Percentiles rank a stretch among this genome's conserved stretches.
Evolutionary conservation across 2,797 vertebrate species (phyloP).

Genomic region (Pseudotriccus pelzelni): DNA sequence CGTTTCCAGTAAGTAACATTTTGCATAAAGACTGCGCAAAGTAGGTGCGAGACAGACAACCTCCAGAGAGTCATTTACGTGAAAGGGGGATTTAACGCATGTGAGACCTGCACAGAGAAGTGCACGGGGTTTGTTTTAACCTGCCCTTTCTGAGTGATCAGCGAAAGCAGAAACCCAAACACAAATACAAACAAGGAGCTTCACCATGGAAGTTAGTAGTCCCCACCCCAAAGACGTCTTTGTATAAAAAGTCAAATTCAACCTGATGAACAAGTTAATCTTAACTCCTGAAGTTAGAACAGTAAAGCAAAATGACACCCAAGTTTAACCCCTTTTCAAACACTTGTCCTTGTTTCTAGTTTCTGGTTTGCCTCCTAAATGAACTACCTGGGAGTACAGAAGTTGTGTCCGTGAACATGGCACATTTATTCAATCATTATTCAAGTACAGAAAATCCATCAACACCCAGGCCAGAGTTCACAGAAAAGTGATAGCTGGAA

Average conservation of each 20-base stretch:
- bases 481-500: neutral
- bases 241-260: neutral
- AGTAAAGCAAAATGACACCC: neutral
- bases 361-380: neutral
- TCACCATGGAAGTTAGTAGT: neutral
- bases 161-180: neutral
- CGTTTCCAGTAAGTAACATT: neutral
- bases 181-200: neutral
- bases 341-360: neutral
- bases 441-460: neutral
- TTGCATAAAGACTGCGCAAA: neutral
- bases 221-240: neutral
- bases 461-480: neutral
- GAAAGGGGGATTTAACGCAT: neutral
- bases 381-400: neutral
- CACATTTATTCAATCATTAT: neutral
- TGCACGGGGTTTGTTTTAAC: neutral
- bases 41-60: neutral
- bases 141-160: neutral
- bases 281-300: neutral
- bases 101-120: neutral
- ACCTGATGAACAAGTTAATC: neutral
- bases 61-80: neutral
- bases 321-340: neutral
- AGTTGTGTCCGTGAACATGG: neutral